A percentile compares a stretch with the other conserved stretches of the same genome.
These are phyloP conservation scores for Podargus strigoides DNA, from an alignment of 2,797 vertebrate genomes.

Conservation along the genomic window DNA sequence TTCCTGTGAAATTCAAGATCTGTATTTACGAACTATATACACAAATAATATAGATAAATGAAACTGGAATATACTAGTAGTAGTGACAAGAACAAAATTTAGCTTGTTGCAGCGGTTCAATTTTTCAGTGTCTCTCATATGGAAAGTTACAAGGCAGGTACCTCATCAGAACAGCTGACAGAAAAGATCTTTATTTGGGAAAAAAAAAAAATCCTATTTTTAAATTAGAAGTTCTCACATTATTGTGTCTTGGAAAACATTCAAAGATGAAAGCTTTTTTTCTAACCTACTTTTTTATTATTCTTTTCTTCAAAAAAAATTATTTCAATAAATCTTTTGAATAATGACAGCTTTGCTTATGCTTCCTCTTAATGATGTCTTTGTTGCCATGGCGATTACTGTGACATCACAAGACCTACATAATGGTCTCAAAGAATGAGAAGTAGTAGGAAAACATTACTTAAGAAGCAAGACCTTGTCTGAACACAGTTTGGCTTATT, in stretches of 20 bases:
- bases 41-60: neutral
- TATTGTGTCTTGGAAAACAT: neutral
- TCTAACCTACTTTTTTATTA: neutral
- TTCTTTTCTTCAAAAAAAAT: neutral
- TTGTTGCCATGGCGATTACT: neutral
- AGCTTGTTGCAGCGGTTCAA: conserved; percentile 4
- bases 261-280: neutral
- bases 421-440: conserved; percentile 16
- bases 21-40: neutral
- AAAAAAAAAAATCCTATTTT: neutral
- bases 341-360: conserved; percentile 1
- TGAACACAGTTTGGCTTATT: conserved; percentile 1
- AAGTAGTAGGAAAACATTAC: conserved; percentile 21
- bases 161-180: neutral
- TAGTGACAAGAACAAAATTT: conserved; percentile 25
- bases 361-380: neutral
- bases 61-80: neutral
- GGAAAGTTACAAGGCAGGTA: neutral
- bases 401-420: conserved; percentile 28
- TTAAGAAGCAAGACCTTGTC: conserved; percentile 1
- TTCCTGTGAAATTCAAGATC: neutral
- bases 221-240: neutral
- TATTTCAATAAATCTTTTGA: neutral
- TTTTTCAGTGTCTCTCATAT: neutral
- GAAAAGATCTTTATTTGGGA: neutral